Conservation (phyloP, 2,113 vertebrate species). For the Tragelaphus imberbis region DNA sequence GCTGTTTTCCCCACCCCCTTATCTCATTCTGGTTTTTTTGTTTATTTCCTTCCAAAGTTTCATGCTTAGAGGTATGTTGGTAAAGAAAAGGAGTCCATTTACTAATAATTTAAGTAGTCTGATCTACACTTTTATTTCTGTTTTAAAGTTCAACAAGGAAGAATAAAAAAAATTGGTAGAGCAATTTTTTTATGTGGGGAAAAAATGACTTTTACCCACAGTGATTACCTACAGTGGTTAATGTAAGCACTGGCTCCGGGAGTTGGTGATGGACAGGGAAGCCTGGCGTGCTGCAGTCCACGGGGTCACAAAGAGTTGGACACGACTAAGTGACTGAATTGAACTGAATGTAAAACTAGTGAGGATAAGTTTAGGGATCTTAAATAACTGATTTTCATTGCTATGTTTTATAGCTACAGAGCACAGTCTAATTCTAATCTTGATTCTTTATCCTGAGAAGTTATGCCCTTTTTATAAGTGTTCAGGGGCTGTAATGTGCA, state of each 20-base stretch:
- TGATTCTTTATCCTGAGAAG: neutral
- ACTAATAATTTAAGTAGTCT: neutral
- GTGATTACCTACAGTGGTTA: neutral
- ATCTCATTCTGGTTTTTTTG: neutral
- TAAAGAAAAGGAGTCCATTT: neutral
- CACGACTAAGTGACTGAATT: neutral
- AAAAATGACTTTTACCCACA: neutral
- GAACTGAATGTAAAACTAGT: neutral
- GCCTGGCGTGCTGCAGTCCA: neutral
- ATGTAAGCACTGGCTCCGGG: neutral
- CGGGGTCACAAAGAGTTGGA: fast-evolving
- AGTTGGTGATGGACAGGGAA: neutral
- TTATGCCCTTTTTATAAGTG: neutral
- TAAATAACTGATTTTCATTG: neutral
- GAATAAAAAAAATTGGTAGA: neutral
- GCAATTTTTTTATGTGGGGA: neutral
- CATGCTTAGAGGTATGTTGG: neutral
- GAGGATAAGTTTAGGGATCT: neutral
- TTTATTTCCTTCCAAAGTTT: neutral
- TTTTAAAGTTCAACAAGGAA: neutral
- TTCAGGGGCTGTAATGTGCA: neutral
- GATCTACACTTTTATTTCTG: neutral
- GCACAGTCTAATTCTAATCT: neutral
- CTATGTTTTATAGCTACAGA: neutral
- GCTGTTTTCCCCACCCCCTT: neutral